These are phyloP conservation scores for Cremastobaeus sp. DNA, from an alignment of 2,888 invertebrate genomes.

Conservation along the genomic window DNA sequence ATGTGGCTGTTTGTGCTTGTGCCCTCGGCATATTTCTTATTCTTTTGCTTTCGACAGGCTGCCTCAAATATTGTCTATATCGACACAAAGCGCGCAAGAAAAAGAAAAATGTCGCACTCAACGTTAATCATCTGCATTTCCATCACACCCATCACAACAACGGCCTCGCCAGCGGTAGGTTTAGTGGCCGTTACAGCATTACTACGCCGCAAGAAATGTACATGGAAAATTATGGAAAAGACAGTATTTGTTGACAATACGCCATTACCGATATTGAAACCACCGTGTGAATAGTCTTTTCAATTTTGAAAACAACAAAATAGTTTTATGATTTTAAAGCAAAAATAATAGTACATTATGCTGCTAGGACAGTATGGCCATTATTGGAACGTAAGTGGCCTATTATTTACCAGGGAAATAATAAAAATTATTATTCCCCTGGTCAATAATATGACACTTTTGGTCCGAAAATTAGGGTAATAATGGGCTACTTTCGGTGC, in stretches of 20 bases:
- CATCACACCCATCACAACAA: slow-evolving; percentile 82
- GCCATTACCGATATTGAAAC: slow-evolving; percentile 77
- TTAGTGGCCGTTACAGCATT: slow-evolving; percentile 65
- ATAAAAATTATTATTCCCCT: no score
- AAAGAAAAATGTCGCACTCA: slow-evolving; percentile 81
- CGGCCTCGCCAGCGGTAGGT: slow-evolving; percentile 78
- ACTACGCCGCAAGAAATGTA: slow-evolving; percentile 64
- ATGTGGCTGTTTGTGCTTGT: slow-evolving; percentile 83
- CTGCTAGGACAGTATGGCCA: no score
- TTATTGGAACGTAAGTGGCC: no score
- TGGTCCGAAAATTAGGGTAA: no score
- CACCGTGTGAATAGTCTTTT: slow-evolving; percentile 73
- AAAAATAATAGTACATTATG: no score
- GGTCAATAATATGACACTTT: no score
- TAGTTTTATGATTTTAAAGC: no score
- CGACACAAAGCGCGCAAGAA: slow-evolving; percentile 81
- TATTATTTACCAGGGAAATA: no score
- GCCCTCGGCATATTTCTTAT: slow-evolving; percentile 82
- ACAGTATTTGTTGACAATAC: slow-evolving; percentile 86
- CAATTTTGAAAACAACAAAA: no score
- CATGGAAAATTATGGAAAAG: slow-evolving; percentile 81
- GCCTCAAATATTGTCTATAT: slow-evolving; percentile 80
- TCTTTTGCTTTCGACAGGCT: slow-evolving; percentile 82
- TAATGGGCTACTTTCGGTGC: no score
- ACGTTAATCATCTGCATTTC: slow-evolving; percentile 80